A percentile compares a stretch with the other conserved stretches of the same genome.
Conservation (phyloP, 1,140 invertebrate species). For the Magallana ariakensis region DNA sequence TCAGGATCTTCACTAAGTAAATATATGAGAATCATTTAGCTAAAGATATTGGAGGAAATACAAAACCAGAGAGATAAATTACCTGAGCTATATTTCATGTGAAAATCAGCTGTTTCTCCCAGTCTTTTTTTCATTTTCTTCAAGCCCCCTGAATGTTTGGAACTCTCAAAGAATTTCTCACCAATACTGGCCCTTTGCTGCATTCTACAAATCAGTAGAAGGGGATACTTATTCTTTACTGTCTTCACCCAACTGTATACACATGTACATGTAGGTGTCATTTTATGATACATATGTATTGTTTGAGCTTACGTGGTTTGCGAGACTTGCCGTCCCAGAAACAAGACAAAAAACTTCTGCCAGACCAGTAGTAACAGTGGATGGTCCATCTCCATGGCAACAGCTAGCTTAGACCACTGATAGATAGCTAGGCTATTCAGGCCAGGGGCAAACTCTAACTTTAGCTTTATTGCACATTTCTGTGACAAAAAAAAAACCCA, state of each 20-base stretch:
- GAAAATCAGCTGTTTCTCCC: slow-evolving; percentile 84
- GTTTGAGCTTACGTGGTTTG: slow-evolving; percentile 77
- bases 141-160: slow-evolving; percentile 85
- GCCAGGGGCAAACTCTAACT: slow-evolving; percentile 82
- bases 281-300: too few relatives aligned
- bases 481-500: slow-evolving; percentile 74
- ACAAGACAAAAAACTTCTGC: slow-evolving; percentile 90
- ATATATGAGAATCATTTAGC: too few relatives aligned
- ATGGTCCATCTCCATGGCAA: slow-evolving; percentile 87
- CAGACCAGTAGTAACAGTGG: slow-evolving; percentile 87
- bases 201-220: slow-evolving; percentile 59
- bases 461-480: slow-evolving; percentile 84
- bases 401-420: slow-evolving; percentile 88
- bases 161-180: slow-evolving; percentile 88
- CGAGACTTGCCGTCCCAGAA: slow-evolving; percentile 82
- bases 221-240: too few relatives aligned
- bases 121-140: slow-evolving; percentile 88
- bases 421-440: slow-evolving; percentile 86
- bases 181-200: slow-evolving; percentile 83
- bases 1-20: too few relatives aligned
- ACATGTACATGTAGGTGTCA: too few relatives aligned
- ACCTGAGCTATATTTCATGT: slow-evolving; percentile 73
- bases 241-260: too few relatives aligned
- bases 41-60: too few relatives aligned
- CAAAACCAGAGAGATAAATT: not conserved